Conservation (phyloP, 2,888 invertebrate species). For the Argyresthia goedartella region DNA sequence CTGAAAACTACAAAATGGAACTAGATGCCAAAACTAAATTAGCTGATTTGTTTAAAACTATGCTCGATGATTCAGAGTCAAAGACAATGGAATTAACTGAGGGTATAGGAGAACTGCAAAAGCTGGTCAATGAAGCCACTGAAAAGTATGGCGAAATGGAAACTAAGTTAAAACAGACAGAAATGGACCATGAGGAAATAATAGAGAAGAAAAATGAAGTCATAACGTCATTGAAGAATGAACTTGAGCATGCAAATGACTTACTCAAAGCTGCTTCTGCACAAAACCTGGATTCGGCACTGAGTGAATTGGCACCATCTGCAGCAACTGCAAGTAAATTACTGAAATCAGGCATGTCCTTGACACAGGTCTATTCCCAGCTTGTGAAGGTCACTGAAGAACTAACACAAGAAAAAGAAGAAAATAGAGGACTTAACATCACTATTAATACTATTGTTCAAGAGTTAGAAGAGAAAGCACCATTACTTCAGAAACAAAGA, state of each 20-base stretch:
- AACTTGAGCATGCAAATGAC: slow-evolving; percentile 87
- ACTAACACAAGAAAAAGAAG: slow-evolving; percentile 80
- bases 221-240: slow-evolving; percentile 79
- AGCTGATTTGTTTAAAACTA: slow-evolving; percentile 85
- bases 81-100: slow-evolving; percentile 83
- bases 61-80: slow-evolving; percentile 81
- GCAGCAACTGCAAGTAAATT: slow-evolving; percentile 90
- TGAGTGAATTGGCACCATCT: slow-evolving; percentile 87
- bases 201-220: slow-evolving; percentile 77
- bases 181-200: slow-evolving; percentile 75
- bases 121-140: slow-evolving; percentile 81
- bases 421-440: slow-evolving; percentile 82
- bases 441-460: slow-evolving; percentile 86
- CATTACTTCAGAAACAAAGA: slow-evolving; percentile 84
- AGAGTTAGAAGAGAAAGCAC: slow-evolving; percentile 92
- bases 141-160: slow-evolving; percentile 86
- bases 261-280: slow-evolving; percentile 79
- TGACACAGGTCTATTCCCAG: slow-evolving; percentile 94
- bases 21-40: slow-evolving; percentile 87
- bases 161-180: slow-evolving; percentile 75
- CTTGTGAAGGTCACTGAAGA: slow-evolving; percentile 85
- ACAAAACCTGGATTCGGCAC: slow-evolving; percentile 79
- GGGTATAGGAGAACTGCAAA: slow-evolving; percentile 82
- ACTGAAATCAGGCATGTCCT: slow-evolving; percentile 87
- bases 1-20: slow-evolving; percentile 83